Evolutionary conservation across 2,113 vertebrate genomes (phyloP).

Genomic region (Trichechus manatus): DNA sequence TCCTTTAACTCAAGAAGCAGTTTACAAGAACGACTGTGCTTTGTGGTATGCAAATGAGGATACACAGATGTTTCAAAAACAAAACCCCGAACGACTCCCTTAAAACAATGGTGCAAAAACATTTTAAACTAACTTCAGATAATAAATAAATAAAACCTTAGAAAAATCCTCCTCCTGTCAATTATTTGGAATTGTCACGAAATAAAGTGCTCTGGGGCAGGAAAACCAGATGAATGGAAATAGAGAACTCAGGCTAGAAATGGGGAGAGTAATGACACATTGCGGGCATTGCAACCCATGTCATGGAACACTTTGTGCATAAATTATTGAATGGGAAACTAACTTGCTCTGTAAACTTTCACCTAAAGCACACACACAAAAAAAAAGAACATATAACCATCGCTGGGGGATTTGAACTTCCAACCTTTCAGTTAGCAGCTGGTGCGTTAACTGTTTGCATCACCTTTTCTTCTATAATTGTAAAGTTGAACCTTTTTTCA

Average conservation of each 20-base stretch:
- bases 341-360: too few species aligned
- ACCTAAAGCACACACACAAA: too few species aligned
- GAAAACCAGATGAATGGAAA: too few species aligned
- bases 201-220: background rate
- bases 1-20: background rate
- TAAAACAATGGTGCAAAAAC: background rate
- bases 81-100: background rate
- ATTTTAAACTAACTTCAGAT: background rate
- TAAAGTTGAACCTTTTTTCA: background rate
- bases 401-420: too few species aligned
- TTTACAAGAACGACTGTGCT: background rate
- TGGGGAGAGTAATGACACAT: too few species aligned
- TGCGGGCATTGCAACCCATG: too few species aligned
- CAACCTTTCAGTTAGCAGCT: too few species aligned
- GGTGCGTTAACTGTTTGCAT: too few species aligned
- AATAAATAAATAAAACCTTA: background rate
- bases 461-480: background rate
- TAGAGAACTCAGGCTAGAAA: too few species aligned
- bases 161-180: background rate
- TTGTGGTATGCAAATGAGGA: background rate
- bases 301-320: too few species aligned
- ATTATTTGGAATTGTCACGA: background rate
- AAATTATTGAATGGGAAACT: too few species aligned
- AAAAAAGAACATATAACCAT: too few species aligned
- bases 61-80: constrained; percentile 15